These are phyloP conservation scores for Gastrophysa polygoni DNA, from an alignment of 2,888 invertebrate genomes.

Conservation along the genomic window DNA sequence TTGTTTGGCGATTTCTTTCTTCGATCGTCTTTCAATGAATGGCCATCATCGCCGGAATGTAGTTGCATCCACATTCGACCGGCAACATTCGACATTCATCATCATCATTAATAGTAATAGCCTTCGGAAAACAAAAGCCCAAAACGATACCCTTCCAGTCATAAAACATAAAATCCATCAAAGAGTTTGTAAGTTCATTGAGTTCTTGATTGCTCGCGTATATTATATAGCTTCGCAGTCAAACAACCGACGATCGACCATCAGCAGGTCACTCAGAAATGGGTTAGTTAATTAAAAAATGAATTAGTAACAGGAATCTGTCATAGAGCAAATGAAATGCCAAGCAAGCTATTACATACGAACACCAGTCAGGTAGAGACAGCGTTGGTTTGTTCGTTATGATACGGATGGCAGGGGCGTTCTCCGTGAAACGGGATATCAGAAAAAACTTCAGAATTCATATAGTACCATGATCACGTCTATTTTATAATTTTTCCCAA, in stretches of 20 bases:
- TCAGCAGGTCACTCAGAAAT: conserved; percentile 46
- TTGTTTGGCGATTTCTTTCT: no score
- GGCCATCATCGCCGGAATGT: no score
- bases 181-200: conserved; percentile 43
- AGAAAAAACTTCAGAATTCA: no score
- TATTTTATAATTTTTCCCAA: no score
- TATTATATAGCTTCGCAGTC: conserved; percentile 41
- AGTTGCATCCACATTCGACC: no score
- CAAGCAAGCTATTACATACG: conserved; percentile 52
- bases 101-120: conserved; percentile 26
- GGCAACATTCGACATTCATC: conserved; percentile 18
- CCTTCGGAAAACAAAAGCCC: conserved; percentile 26
- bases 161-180: conserved; percentile 50
- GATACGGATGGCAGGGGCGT: conserved; percentile 26
- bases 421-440: not conserved
- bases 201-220: conserved; percentile 30
- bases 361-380: conserved; percentile 43
- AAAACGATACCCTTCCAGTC: conserved; percentile 40
- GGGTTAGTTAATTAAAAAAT: conserved; percentile 58
- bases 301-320: conserved; percentile 59
- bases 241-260: conserved; percentile 44
- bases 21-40: no score
- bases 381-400: conserved; percentile 37
- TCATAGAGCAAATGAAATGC: conserved; percentile 58
- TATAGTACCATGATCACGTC: no score